Evolutionary conservation across 1,140 invertebrate genomes (phyloP).

Genomic region (Babylonia areolata): DNA sequence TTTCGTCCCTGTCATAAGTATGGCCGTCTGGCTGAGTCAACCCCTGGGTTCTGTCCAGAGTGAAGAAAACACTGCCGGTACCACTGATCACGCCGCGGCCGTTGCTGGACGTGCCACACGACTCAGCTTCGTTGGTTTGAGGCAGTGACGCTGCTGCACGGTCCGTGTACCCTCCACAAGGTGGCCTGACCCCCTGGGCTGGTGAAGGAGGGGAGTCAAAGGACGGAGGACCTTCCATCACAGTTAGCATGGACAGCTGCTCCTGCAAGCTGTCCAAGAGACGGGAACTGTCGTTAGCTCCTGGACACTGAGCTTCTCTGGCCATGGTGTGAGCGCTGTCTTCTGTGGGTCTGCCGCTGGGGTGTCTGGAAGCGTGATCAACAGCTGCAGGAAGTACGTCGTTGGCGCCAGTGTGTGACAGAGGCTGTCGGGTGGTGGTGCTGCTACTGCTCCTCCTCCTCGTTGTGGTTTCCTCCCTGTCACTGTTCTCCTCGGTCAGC

Average conservation of each 20-base stretch:
- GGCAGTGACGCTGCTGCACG: not conserved
- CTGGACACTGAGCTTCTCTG: not conserved
- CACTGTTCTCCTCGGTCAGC: not conserved
- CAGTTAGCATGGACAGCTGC: not conserved
- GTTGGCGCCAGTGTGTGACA: too few relatives aligned
- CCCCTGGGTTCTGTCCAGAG: not conserved
- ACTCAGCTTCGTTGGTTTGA: not conserved
- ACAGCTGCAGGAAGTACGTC: too few relatives aligned
- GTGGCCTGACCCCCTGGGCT: not conserved
- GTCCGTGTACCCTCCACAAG: not conserved
- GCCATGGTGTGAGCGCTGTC: not conserved
- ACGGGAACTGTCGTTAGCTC: not conserved
- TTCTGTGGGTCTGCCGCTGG: not conserved
- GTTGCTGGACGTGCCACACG: not conserved
- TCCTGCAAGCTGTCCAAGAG: not conserved
- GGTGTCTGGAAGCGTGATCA: not conserved
- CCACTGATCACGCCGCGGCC: not conserved
- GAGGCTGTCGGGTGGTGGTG: not conserved
- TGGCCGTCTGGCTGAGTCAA: not conserved
- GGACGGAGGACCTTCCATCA: not conserved
- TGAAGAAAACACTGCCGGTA: not conserved
- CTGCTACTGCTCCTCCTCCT: too few relatives aligned
- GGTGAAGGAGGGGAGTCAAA: not conserved
- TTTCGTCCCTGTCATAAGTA: not conserved
- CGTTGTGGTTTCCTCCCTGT: not conserved